Percentiles rank a stretch among this genome's conserved stretches.
phyloP scores from a whole-genome alignment of 2,888 invertebrate genomes.

The Oxycera nigricornis region DNA sequence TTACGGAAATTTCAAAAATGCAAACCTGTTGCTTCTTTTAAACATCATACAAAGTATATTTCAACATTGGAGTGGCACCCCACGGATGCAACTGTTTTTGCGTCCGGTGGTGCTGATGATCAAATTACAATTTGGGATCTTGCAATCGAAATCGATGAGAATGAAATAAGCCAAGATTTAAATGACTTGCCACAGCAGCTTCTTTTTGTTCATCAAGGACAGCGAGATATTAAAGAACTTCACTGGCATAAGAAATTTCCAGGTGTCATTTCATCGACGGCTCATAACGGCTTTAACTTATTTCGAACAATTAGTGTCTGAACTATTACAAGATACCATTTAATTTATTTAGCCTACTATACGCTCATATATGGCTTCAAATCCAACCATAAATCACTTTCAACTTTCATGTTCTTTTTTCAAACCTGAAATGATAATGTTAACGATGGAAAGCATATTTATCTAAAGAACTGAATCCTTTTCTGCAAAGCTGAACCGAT shows the following conservation, averaged over 20 bases:
- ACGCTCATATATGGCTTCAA: no score
- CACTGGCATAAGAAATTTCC: slow-evolving; percentile 98
- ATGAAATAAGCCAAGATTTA: slow-evolving; percentile 72
- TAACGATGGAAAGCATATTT: no score
- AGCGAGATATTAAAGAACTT: slow-evolving; percentile 95
- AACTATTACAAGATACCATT: no score
- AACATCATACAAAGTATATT: slow-evolving; percentile 92
- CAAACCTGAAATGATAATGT: no score
- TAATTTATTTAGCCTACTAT: no score
- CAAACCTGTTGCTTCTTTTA: slow-evolving; percentile 89
- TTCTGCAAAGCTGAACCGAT: no score
- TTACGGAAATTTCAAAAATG: slow-evolving; percentile 81
- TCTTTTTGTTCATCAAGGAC: slow-evolving; percentile 97
- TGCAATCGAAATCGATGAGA: slow-evolving; percentile 82
- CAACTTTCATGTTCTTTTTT: no score
- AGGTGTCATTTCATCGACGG: slow-evolving; percentile 92
- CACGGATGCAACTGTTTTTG: slow-evolving; percentile 89
- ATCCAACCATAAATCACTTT: no score
- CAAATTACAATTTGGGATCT: slow-evolving; percentile 98
- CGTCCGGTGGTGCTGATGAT: slow-evolving; percentile 91
- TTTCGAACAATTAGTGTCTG: slow-evolving; percentile 97
- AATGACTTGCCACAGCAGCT: slow-evolving; percentile 91
- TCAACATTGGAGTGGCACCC: slow-evolving; percentile 98
- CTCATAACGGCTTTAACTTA: slow-evolving; percentile 94
- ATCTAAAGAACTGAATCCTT: no score